A percentile compares a stretch with the other conserved stretches of the same genome.
Evolutionary conservation across 2,888 invertebrate species (phyloP).

Genomic region (Dusona sp.): DNA sequence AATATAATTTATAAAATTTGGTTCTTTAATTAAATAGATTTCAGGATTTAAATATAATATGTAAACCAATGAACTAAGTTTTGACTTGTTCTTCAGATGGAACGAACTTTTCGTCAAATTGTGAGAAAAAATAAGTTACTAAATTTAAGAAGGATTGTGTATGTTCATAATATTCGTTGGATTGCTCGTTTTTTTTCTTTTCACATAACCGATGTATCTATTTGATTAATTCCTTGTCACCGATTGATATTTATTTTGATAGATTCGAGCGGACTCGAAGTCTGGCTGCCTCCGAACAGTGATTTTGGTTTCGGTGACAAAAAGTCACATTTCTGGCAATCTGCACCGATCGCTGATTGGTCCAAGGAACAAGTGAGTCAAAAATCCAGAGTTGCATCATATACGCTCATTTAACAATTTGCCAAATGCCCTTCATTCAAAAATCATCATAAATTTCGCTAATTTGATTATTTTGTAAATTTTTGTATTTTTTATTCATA

Average conservation of each 20-base stretch:
- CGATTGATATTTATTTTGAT: slow-evolving; percentile 60
- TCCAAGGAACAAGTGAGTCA: slow-evolving; percentile 89
- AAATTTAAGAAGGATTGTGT: background rate
- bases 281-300: slow-evolving; percentile 86
- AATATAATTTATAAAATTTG: background rate
- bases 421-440: background rate
- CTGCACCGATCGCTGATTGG: slow-evolving; percentile 90
- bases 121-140: background rate
- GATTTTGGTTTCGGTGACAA: slow-evolving; percentile 88
- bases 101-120: background rate
- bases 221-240: slow-evolving; percentile 9
- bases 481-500: slow-evolving; percentile 81
- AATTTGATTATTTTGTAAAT: background rate
- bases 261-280: slow-evolving; percentile 83
- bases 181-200: slow-evolving; percentile 17
- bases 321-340: slow-evolving; percentile 89
- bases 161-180: background rate
- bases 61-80: background rate
- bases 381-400: background rate
- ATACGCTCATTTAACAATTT: background rate
- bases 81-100: background rate
- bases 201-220: background rate
- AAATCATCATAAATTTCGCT: background rate
- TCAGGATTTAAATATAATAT: background rate
- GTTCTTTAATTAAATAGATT: background rate